Percentiles rank a stretch among this genome's conserved stretches.
Evolutionary conservation across 2,797 vertebrate genomes (phyloP).

Genomic region (Acipenser ruthenus): DNA sequence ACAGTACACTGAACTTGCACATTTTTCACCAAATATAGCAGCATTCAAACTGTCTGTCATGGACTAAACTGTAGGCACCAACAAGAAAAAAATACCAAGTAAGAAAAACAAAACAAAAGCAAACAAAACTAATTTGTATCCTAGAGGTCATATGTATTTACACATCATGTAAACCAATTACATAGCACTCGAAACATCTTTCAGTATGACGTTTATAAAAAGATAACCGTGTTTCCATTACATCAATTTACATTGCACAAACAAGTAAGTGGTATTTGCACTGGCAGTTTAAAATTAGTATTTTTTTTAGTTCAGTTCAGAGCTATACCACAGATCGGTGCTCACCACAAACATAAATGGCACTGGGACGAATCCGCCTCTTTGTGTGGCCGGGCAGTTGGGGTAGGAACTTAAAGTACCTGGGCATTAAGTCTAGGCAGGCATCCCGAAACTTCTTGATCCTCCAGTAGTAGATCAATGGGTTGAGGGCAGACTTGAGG

Average conservation of each 20-base stretch:
- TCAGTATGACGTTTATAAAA: slow-evolving; percentile 10
- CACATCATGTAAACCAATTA: slow-evolving; percentile 46
- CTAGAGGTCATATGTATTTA: slow-evolving; percentile 58
- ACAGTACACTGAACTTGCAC: slow-evolving; percentile 68
- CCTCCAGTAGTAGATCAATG: slow-evolving; percentile 97
- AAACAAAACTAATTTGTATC: slow-evolving; percentile 32
- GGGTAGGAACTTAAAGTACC: slow-evolving; percentile 89
- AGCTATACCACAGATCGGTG: slow-evolving; percentile 79
- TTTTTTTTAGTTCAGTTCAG: not conserved
- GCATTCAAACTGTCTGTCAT: slow-evolving; percentile 55
- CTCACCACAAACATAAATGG: slow-evolving; percentile 89
- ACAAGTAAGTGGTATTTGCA: slow-evolving; percentile 25
- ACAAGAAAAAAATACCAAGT: slow-evolving; percentile 21
- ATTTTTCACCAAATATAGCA: slow-evolving; percentile 66
- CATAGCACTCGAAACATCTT: slow-evolving; percentile 19
- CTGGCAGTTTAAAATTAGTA: not conserved
- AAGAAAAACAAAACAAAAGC: not conserved
- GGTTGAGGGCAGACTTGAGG: slow-evolving; percentile 98
- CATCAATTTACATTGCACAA: slow-evolving; percentile 18
- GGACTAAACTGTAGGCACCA: slow-evolving; percentile 57
- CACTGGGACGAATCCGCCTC: slow-evolving; percentile 84
- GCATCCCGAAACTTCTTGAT: slow-evolving; percentile 97
- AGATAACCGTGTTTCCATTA: slow-evolving; percentile 19
- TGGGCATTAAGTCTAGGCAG: slow-evolving; percentile 92
- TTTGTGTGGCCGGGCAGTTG: slow-evolving; percentile 81